Evolutionary conservation across 2,797 vertebrate genomes (phyloP).

Genomic region (Paramormyrops hopkinsi): DNA sequence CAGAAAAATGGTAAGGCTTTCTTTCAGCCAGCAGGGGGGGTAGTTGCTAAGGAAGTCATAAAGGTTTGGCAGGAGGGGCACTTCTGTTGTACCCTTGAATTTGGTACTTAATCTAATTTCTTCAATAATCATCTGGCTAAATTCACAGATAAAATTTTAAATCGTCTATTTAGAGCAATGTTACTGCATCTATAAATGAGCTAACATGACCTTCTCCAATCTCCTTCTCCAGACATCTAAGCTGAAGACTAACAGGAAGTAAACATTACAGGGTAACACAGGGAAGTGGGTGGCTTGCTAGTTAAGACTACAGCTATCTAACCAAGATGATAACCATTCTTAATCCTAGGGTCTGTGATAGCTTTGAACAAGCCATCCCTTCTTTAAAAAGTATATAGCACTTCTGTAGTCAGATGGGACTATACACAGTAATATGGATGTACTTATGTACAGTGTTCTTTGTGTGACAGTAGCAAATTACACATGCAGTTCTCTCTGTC

Average conservation of each 20-base stretch:
- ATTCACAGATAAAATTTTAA: background rate
- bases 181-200: background rate
- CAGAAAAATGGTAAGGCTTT: slow-evolving; percentile 1
- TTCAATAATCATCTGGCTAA: background rate
- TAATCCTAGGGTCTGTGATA: background rate
- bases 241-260: background rate
- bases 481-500: background rate
- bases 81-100: background rate
- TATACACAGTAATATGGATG: background rate
- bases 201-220: background rate
- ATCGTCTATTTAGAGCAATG: background rate
- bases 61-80: background rate
- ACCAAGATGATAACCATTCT: background rate
- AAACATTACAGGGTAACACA: background rate
- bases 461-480: background rate
- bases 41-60: background rate
- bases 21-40: background rate
- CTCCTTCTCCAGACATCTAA: background rate
- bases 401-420: background rate
- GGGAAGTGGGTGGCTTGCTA: background rate
- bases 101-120: background rate
- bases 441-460: background rate
- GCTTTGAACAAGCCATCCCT: background rate
- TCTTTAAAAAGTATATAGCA: background rate
- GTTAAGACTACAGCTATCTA: background rate